Conservation (phyloP, 2,113 vertebrate genomes). For the Cricetomys ansorgei region DNA sequence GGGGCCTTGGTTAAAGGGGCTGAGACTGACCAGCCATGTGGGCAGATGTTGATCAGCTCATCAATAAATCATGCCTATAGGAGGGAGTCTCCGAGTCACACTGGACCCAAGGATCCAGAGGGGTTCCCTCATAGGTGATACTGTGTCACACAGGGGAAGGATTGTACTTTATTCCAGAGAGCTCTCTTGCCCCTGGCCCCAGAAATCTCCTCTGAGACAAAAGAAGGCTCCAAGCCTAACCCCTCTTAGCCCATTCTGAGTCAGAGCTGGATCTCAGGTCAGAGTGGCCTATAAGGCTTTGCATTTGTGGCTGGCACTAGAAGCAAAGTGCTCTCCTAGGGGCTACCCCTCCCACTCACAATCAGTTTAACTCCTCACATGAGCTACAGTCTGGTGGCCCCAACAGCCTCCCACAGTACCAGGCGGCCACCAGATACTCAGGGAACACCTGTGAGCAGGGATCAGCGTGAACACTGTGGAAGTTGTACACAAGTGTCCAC, state of each 20-base stretch:
- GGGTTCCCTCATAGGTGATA: not conserved
- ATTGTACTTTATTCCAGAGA: not conserved
- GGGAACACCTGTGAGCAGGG: not conserved
- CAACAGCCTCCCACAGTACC: not conserved
- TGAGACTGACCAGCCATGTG: not conserved
- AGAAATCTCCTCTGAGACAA: not conserved
- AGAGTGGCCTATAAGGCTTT: not conserved
- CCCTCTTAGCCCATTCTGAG: not conserved
- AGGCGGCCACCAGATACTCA: not conserved
- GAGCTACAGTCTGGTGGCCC: too few species aligned
- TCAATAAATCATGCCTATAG: accelerated
- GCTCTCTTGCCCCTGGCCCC: not conserved
- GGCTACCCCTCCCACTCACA: accelerated
- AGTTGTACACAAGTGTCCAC: not conserved
- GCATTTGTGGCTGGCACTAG: not conserved
- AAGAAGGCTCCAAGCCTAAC: not conserved
- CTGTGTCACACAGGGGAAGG: not conserved
- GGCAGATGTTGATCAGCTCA: not conserved
- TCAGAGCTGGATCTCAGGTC: not conserved
- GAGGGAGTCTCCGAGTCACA: not conserved
- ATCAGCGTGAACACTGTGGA: not conserved
- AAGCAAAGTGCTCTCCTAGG: accelerated
- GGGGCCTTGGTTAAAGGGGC: not conserved
- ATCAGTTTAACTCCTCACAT: not conserved
- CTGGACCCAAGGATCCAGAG: not conserved